Conservation (phyloP, 1,140 invertebrate genomes). For the Apolygus lucorum region DNA sequence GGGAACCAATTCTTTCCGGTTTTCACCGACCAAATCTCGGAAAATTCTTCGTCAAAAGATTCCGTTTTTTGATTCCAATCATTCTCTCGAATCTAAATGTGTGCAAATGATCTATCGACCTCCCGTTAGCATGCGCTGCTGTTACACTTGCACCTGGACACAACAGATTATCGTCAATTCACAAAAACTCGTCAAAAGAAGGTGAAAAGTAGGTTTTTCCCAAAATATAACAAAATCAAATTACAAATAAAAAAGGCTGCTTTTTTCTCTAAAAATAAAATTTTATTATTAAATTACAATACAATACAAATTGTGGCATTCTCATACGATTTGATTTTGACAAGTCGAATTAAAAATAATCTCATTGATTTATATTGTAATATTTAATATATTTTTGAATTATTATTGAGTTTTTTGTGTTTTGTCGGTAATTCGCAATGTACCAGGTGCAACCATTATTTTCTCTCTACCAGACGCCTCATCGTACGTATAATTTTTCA, state of each 20-base stretch:
- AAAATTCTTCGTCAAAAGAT: neutral
- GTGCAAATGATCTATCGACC: conserved; percentile 28
- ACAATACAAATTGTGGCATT: no score
- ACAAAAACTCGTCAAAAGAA: conserved; percentile 81
- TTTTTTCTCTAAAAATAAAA: no score
- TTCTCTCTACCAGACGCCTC: neutral
- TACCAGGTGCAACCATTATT: conserved; percentile 2
- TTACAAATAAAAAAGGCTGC: conserved; percentile 19
- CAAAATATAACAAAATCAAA: conserved; percentile 2
- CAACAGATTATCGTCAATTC: conserved; percentile 81
- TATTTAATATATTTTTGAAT: conserved; percentile 4
- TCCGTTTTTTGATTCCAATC: neutral
- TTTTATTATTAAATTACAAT: no score
- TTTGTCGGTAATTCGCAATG: conserved; percentile 6
- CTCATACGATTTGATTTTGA: no score
- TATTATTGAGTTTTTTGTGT: conserved; percentile 6
- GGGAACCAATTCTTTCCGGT: no score
- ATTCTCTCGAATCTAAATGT: conserved; percentile 28
- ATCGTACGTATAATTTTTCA: neutral
- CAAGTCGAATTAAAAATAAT: no score
- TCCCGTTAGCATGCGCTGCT: conserved; percentile 50
- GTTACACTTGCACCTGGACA: conserved; percentile 79
- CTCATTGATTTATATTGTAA: conserved; percentile 11
- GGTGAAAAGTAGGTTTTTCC: no score
- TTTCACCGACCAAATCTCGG: no score